phyloP scores from a whole-genome alignment of 2,113 vertebrate species.

The Equus przewalskii region DNA sequence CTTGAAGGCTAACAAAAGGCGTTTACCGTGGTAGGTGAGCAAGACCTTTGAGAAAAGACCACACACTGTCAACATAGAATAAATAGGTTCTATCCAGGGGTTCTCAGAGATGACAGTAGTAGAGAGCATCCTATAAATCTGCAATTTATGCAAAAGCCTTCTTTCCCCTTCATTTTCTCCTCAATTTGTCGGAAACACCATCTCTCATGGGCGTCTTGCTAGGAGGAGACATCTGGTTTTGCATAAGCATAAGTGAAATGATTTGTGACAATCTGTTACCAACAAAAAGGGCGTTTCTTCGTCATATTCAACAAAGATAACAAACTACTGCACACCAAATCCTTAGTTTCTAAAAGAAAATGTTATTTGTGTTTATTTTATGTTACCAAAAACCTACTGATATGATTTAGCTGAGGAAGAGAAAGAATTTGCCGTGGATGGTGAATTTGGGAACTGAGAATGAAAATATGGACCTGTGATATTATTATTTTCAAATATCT shows the following conservation, averaged over 20 bases:
- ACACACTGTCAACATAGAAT: not conserved
- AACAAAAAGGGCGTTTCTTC: slow-evolving; percentile 54
- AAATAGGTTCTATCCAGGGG: not conserved
- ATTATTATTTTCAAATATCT: slow-evolving; percentile 30
- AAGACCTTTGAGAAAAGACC: not conserved
- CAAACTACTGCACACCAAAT: not conserved
- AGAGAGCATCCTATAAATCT: not conserved
- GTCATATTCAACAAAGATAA: not conserved
- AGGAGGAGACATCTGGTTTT: slow-evolving; percentile 62
- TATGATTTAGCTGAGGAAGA: not conserved
- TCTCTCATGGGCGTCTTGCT: slow-evolving; percentile 30
- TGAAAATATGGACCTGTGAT: not conserved
- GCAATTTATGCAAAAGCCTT: not conserved
- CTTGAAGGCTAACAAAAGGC: not conserved
- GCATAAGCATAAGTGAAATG: slow-evolving; percentile 41
- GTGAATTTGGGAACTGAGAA: not conserved
- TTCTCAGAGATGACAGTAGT: not conserved
- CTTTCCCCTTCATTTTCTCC: not conserved
- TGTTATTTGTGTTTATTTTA: slow-evolving; percentile 18
- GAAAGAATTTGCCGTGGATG: not conserved
- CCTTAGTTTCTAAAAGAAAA: slow-evolving; percentile 50
- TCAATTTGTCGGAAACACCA: not conserved
- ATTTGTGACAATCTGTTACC: slow-evolving; percentile 67
- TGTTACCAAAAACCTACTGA: slow-evolving; percentile 8
- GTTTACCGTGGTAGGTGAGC: not conserved